Evolutionary conservation across 2,888 invertebrate genomes (phyloP).

Genomic region (Nomada fabriciana): DNA sequence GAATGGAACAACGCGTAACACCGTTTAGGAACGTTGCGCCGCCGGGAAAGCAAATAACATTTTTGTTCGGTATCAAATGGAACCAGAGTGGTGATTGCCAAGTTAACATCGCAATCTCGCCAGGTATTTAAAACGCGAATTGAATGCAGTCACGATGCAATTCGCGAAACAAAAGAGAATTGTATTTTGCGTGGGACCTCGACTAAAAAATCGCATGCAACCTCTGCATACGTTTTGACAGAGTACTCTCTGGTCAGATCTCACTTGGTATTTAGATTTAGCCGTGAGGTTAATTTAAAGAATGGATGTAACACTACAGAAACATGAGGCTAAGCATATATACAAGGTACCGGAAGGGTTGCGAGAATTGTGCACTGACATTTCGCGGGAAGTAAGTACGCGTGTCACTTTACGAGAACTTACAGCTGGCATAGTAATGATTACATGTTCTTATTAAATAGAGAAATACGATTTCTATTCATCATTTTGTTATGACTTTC

Average conservation of each 20-base stretch:
- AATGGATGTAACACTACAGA: slow-evolving; percentile 69
- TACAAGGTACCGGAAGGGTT: slow-evolving; percentile 88
- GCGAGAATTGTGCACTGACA: slow-evolving; percentile 89
- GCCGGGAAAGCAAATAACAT: not conserved
- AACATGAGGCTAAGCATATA: slow-evolving; percentile 84
- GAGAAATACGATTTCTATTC: too few relatives aligned
- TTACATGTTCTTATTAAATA: too few relatives aligned
- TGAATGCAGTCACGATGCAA: slow-evolving; percentile 14
- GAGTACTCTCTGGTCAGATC: not conserved
- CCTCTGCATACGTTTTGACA: not conserved
- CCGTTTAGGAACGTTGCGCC: not conserved
- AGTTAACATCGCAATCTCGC: not conserved
- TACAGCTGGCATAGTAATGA: too few relatives aligned
- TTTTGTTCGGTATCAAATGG: not conserved
- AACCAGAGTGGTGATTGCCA: not conserved
- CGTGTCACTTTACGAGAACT: too few relatives aligned
- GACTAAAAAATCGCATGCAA: not conserved
- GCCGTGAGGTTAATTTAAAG: not conserved
- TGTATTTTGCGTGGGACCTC: not conserved
- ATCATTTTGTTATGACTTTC: too few relatives aligned
- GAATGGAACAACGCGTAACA: not conserved
- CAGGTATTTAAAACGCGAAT: slow-evolving; percentile 20
- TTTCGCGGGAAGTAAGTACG: slow-evolving; percentile 88
- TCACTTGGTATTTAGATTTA: not conserved
- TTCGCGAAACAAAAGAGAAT: slow-evolving; percentile 39